Evolutionary conservation across 1,140 invertebrate genomes (phyloP).

Genomic region (Eueides isabella): DNA sequence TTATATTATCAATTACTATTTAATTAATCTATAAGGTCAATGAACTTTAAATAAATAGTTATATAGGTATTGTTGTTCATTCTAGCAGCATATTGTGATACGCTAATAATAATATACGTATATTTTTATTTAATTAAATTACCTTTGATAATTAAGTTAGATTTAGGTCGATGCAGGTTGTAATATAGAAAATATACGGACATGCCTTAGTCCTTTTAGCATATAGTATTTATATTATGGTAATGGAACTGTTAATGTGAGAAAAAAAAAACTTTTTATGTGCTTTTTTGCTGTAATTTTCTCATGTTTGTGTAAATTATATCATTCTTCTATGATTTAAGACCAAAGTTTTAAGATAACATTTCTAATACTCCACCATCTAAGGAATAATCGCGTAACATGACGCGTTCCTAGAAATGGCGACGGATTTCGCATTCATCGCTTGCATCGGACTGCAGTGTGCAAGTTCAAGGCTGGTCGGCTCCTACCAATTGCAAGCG

Average conservation of each 20-base stretch:
- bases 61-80: neutral
- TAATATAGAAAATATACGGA: neutral
- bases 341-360: neutral
- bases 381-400: slow-evolving; percentile 43
- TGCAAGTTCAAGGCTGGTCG: slow-evolving; percentile 77
- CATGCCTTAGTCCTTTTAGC: too few relatives aligned
- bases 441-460: slow-evolving; percentile 60
- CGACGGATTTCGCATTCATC: slow-evolving; percentile 68
- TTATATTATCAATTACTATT: neutral
- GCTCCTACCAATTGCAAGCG: slow-evolving; percentile 72
- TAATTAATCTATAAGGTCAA: neutral
- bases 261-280: too few relatives aligned
- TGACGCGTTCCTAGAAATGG: slow-evolving; percentile 70
- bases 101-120: neutral
- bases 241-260: too few relatives aligned
- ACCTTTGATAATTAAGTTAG: neutral
- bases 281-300: too few relatives aligned
- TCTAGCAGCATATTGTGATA: neutral
- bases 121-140: too few relatives aligned
- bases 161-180: neutral
- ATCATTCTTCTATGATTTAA: too few relatives aligned
- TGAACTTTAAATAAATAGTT: neutral
- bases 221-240: too few relatives aligned
- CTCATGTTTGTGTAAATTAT: too few relatives aligned
- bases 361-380: neutral